These are phyloP conservation scores for Rhagologus leucostigma DNA, from an alignment of 2,113 vertebrate genomes.

Conservation along the genomic window DNA sequence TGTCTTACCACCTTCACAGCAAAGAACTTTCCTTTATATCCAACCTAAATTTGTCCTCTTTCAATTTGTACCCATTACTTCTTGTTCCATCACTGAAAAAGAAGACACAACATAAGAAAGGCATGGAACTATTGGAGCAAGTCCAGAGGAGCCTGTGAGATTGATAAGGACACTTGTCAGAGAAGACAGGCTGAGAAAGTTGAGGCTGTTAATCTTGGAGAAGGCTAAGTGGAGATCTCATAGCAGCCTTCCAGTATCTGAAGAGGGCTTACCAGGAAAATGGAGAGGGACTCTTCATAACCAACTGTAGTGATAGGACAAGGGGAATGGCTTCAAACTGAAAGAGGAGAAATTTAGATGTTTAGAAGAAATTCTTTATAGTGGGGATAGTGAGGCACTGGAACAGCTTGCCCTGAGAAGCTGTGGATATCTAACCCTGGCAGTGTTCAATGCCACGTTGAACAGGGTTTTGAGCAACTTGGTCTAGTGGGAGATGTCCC, in stretches of 20 bases:
- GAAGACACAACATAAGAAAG: neutral
- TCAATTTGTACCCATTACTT: neutral
- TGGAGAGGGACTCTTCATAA: neutral
- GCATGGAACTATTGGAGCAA: neutral
- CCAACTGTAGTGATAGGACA: neutral
- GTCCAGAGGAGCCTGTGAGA: neutral
- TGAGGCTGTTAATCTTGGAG: neutral
- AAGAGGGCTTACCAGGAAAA: neutral
- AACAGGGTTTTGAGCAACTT: neutral
- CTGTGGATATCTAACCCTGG: neutral
- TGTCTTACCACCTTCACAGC: neutral
- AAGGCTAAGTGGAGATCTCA: neutral
- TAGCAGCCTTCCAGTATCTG: neutral
- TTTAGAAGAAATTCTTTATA: neutral
- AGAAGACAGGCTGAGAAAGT: neutral
- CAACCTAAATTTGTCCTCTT: neutral
- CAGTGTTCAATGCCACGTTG: rapidly evolving
- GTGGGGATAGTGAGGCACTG: too few relatives aligned
- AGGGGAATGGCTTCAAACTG: neutral
- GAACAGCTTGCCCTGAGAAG: neutral
- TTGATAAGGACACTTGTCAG: neutral
- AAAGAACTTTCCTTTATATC: neutral
- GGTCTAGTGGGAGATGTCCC: neutral
- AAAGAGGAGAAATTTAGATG: neutral
- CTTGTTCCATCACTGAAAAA: neutral